Base-by-base conservation (phyloP, 37 sponge, comb jelly and placozoan genomes). In the Hexactinellida sp. region DNA sequence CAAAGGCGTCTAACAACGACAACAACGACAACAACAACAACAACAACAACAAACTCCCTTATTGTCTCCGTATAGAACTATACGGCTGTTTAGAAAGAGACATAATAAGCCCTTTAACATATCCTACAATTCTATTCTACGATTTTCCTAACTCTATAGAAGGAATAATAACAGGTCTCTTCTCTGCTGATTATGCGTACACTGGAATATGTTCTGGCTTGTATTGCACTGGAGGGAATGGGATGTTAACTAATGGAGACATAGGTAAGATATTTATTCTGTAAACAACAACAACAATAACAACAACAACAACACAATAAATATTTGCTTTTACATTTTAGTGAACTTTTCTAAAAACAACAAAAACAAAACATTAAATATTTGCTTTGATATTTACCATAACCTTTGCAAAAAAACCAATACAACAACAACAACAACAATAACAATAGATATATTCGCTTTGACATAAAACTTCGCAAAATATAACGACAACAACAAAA, bases 91-190 rank as follows among this genome's bases (percentile, higher is more conserved):
- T 21, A 7, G 30, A n/a, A 23, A 7, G 21, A 10, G 76, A 63
- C 21, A 3, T 25, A n/a, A n/a, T n/a, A n/a, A n/a, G n/a, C n/a
- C n/a, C 21, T 63, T n/a, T 63, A 28, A 63, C 34, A 32, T 63
- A 63, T 63, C 76, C 76, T 21, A 63, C 76, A 10, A 63, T 63
- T n/a, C 76, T 63, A 23, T 63, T n/a, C 76, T 63, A 63, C 30
- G 34, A 10, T 63, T 25, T 28, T 10, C 76, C 76, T 21, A n/a
- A 32, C 76, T 63, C 76, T 28, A 63, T 23, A 25, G 30, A 63
- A 1, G 21, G 5, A 5, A 63, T 13, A 41, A 41, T 16, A 5
- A 16, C 47, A 16, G 13, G 10, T 41, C 47, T 13, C 47, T 41
- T 16, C 47, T 16, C 47, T 13, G 5, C 76, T 63, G 34, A 63